Base-by-base conservation (phyloP, 53 echinoderm and acorn worm species). In the Holothuria leucospilota region DNA sequence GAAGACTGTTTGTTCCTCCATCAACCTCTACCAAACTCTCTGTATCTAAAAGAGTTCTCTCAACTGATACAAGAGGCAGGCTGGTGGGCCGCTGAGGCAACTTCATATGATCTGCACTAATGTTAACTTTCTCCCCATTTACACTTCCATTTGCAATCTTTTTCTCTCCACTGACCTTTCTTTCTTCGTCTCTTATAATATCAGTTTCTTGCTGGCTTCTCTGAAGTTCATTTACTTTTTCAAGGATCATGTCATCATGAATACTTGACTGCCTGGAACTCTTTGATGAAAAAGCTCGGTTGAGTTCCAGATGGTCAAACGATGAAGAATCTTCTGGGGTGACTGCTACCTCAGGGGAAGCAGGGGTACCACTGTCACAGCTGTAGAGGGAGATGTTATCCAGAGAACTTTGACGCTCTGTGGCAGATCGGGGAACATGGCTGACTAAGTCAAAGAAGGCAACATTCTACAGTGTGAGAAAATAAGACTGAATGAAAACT, bases 401-500 rank as follows among this genome's bases (percentile, higher is more conserved):
- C 29, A 90, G 88, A 12, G 92, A 86, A 52, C 92, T 90, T 49
- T 90, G 92, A 5, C 86, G 89, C 63, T 94, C 77, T 24, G 93
- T 89, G n/a, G 99, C 93, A 20, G 94, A 96, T 5, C 94, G 70
- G 14, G 99, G 99, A 69, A 99, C 88, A 62, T 99, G 90, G 64
- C 99, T 99, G 23, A 95, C 99, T 67, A 99, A 85, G 71, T 99
- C 99, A 85, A 99, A 95, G 72, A 95, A 99, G 25, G 99, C 95
- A 60, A 95, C 91, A 69, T 95, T 99, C 99, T 99, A 84, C 18
- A 85, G 84, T 56, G 51, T 41, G 7, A 53, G 63, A 65, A 16
- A 56, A 18, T 13, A 46, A 46, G 0, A 46, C 8, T 65, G 66
- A 3, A 34, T 34, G 3, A 34, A 34, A 3, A 34, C 3, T 34